Percentiles rank a stretch among this genome's conserved stretches.
phyloP scores from a whole-genome alignment of 1,140 invertebrate genomes.

The Caenorhabditis inopinata region DNA sequence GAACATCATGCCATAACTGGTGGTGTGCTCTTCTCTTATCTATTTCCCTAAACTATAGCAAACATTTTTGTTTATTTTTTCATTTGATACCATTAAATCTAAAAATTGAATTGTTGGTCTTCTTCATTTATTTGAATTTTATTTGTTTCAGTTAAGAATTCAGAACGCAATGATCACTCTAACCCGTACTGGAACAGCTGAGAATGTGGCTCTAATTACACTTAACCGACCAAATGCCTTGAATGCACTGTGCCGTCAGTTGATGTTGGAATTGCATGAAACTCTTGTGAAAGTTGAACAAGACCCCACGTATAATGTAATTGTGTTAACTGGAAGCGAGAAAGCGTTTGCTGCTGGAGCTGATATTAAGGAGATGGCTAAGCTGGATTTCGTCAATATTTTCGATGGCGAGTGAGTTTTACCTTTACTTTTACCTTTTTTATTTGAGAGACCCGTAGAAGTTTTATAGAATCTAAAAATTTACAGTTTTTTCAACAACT shows the following conservation, averaged over 20 bases:
- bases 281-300: constrained; percentile 78
- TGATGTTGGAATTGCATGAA: constrained; percentile 80
- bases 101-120: too few relatives aligned
- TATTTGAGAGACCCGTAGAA: too few relatives aligned
- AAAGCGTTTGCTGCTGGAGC: constrained; percentile 91
- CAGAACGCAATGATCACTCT: constrained; percentile 62
- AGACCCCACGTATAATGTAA: constrained; percentile 78
- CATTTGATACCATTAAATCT: too few relatives aligned
- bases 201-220: constrained; percentile 85
- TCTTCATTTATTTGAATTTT: too few relatives aligned
- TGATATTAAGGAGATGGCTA: constrained; percentile 96
- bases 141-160: too few relatives aligned
- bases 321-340: constrained; percentile 90
- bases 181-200: constrained; percentile 53
- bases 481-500: constrained; percentile 78
- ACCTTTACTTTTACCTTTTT: too few relatives aligned
- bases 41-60: constrained; percentile 72
- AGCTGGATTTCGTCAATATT: constrained; percentile 77
- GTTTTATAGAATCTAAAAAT: too few relatives aligned
- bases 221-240: constrained; percentile 88
- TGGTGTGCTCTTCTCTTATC: constrained; percentile 77
- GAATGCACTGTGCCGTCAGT: constrained; percentile 85
- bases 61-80: constrained; percentile 69
- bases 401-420: constrained; percentile 72
- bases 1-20: background rate